Evolutionary conservation across 2,113 vertebrate species (phyloP).

Genomic region (Sinocyclocheilus rhinocerous): DNA sequence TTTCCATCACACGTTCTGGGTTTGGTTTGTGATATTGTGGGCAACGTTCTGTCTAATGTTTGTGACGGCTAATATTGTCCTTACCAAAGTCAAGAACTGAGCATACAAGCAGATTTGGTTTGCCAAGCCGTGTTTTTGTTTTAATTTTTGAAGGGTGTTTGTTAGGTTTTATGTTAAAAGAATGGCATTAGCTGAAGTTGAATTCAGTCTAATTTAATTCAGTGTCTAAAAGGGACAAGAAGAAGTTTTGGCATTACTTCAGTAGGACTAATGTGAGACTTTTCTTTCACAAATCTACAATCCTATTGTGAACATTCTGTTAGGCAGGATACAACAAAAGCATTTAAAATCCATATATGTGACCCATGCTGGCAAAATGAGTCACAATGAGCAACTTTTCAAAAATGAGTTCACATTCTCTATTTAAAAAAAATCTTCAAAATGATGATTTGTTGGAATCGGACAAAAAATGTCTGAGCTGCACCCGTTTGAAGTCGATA

Average conservation of each 20-base stretch:
- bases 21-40: constrained; percentile 90
- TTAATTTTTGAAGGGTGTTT: background rate
- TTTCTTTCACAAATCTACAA: background rate
- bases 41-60: constrained; percentile 90
- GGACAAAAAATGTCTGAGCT: too few species aligned
- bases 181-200: background rate
- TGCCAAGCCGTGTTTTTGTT: background rate
- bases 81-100: constrained; percentile 80
- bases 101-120: background rate
- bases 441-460: too few species aligned
- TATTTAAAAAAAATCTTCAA: too few species aligned
- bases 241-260: background rate
- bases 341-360: background rate
- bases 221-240: constrained; percentile 65
- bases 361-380: too few species aligned
- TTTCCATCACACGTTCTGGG: constrained; percentile 90
- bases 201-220: constrained; percentile 4
- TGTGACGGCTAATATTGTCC: constrained; percentile 94
- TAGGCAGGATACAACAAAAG: background rate
- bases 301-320: background rate
- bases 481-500: too few species aligned
- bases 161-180: background rate
- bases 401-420: too few species aligned
- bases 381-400: too few species aligned
- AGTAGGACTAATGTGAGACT: too few species aligned